These are phyloP conservation scores for Drosophila sulfurigaster DNA, from an alignment of 1,140 invertebrate genomes.

Conservation along the genomic window DNA sequence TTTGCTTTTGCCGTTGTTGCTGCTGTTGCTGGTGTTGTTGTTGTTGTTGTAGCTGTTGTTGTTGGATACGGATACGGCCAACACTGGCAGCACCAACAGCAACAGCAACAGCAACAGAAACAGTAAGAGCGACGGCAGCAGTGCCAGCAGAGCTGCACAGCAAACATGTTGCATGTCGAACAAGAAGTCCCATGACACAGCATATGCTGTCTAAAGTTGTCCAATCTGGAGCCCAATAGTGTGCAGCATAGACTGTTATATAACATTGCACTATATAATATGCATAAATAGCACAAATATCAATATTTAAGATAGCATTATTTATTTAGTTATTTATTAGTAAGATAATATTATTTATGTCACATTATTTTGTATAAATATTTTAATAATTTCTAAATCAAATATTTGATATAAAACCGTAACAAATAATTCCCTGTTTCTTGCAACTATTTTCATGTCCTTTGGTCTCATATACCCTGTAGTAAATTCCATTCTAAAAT, in stretches of 20 bases:
- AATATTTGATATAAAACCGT: too few relatives aligned
- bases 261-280: not conserved
- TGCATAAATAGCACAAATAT: not conserved
- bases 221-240: not conserved
- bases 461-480: not conserved
- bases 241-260: not conserved
- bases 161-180: slow-evolving; percentile 55
- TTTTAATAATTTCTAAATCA: rapidly evolving
- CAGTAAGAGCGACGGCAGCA: slow-evolving; percentile 17
- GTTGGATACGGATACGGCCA: slow-evolving; percentile 48
- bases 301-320: too few relatives aligned
- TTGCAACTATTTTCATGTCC: not conserved
- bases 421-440: too few relatives aligned
- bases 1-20: slow-evolving; percentile 32
- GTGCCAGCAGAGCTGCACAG: slow-evolving; percentile 37
- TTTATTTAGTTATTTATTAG: too few relatives aligned
- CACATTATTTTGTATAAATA: too few relatives aligned
- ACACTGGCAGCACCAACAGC: slow-evolving; percentile 52
- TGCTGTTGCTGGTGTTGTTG: slow-evolving; percentile 38
- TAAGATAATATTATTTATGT: too few relatives aligned
- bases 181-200: slow-evolving; percentile 5
- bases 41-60: slow-evolving; percentile 30
- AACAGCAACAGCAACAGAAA: slow-evolving; percentile 33
- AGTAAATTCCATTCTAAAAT: not conserved
- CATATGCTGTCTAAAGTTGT: not conserved